These are phyloP conservation scores for Sternarchorhynchus goeldii DNA, from an alignment of 2,797 vertebrate genomes.

Conservation along the genomic window DNA sequence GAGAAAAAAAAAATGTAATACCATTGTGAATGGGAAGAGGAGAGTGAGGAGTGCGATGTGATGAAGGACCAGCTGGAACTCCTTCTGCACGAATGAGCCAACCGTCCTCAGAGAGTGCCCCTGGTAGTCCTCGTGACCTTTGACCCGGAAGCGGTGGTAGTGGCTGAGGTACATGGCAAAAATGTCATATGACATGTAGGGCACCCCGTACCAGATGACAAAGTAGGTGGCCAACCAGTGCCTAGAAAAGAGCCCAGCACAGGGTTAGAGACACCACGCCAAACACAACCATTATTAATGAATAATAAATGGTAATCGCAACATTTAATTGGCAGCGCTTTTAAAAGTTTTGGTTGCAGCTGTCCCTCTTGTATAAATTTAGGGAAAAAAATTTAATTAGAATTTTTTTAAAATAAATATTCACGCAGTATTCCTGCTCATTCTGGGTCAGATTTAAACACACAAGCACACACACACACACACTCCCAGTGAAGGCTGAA, in stretches of 20 bases:
- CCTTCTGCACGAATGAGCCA: conserved; percentile 83
- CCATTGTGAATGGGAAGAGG: conserved; percentile 90
- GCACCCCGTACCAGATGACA: conserved; percentile 86
- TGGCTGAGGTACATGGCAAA: conserved; percentile 97
- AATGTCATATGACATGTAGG: conserved; percentile 96
- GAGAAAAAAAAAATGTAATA: conserved; percentile 54
- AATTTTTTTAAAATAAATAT: too few relatives aligned
- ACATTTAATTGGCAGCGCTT: too few relatives aligned
- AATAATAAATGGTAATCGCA: too few relatives aligned
- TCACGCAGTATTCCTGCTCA: too few relatives aligned
- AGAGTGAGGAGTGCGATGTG: conserved; percentile 89
- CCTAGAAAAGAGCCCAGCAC: conserved; percentile 67
- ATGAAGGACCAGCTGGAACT: conserved; percentile 92
- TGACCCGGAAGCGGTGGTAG: conserved; percentile 85
- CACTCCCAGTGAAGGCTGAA: conserved; percentile 32
- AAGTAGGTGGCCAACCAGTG: conserved; percentile 93
- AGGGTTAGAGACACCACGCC: too few relatives aligned
- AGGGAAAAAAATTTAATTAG: not conserved
- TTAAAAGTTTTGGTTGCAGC: not conserved
- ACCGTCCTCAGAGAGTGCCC: conserved; percentile 78
- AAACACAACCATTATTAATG: too few relatives aligned
- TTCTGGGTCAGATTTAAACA: not conserved
- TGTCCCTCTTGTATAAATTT: not conserved
- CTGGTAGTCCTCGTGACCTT: conserved; percentile 75
- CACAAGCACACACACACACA: not conserved